Conservation (phyloP, 2,888 invertebrate genomes). For the Hypercompe scribonia region DNA sequence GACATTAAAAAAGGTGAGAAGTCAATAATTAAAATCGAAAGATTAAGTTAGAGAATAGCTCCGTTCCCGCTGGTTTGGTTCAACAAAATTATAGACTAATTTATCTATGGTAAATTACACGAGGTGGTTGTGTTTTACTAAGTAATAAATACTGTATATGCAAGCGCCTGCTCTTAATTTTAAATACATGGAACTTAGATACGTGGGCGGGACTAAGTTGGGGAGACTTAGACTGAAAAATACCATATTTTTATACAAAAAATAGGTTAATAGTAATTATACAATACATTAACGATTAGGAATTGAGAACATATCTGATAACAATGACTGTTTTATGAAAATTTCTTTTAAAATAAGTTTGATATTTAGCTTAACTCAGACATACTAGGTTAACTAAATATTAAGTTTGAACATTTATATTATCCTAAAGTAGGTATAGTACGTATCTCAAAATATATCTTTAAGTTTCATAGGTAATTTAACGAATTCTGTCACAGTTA, state of each 20-base stretch:
- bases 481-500: not conserved
- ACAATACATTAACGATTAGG: not conserved
- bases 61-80: not conserved
- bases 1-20: not conserved
- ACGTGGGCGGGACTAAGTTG: constrained; percentile 18
- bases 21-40: not conserved
- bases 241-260: not conserved
- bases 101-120: constrained; percentile 18
- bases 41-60: not conserved
- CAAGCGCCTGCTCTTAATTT: constrained; percentile 25
- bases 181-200: constrained; percentile 19
- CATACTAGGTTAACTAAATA: not conserved
- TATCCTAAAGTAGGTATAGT: no score
- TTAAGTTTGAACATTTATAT: no score
- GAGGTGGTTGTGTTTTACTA: constrained; percentile 42
- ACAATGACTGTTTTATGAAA: no score
- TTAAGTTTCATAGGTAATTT: not conserved
- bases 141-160: constrained; percentile 48
- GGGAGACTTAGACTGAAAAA: not conserved
- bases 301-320: not conserved
- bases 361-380: not conserved
- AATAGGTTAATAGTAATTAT: not conserved
- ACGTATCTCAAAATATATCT: not conserved
- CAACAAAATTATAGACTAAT: not conserved
- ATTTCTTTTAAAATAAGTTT: no score